Percentiles rank a stretch among this genome's conserved stretches.
phyloP scores from a whole-genome alignment of 2,113 vertebrate genomes.

The Aldabrachelys gigantea region DNA sequence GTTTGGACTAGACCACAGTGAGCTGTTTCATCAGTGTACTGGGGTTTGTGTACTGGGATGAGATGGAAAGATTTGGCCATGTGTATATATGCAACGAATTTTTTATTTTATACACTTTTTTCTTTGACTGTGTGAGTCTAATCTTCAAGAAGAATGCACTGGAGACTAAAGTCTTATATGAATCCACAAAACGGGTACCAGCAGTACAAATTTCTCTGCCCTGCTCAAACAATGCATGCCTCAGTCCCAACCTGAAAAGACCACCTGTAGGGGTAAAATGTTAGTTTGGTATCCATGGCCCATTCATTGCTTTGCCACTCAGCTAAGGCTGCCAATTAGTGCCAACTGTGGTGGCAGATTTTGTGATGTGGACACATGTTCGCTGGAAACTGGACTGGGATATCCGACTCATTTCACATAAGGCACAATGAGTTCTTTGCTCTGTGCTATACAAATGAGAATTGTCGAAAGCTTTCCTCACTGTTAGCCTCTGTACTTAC shows the following conservation, averaged over 20 bases:
- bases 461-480: conserved; percentile 76
- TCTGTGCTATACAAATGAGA: conserved; percentile 78
- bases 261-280: conserved; percentile 80
- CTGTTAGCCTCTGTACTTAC: conserved; percentile 75
- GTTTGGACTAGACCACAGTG: conserved; percentile 48
- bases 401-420: conserved; percentile 75
- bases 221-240: conserved; percentile 71
- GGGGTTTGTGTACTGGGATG: background rate
- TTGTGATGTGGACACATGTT: conserved; percentile 80
- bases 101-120: conserved; percentile 49
- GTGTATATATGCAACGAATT: conserved; percentile 53
- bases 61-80: conserved; percentile 32
- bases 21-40: conserved; percentile 55
- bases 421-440: conserved; percentile 79
- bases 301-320: conserved; percentile 79
- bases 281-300: conserved; percentile 77
- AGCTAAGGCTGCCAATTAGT: conserved; percentile 78
- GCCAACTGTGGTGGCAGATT: conserved; percentile 81
- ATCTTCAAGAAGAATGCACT: background rate
- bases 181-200: conserved; percentile 73
- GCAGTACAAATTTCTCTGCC: conserved; percentile 70
- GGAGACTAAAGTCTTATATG: conserved; percentile 48
- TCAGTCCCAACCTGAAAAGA: conserved; percentile 78
- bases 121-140: conserved; percentile 54
- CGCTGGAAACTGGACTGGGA: conserved; percentile 77